Conservation (phyloP, 1,140 invertebrate species). For the Maconellicoccus hirsutus region DNA sequence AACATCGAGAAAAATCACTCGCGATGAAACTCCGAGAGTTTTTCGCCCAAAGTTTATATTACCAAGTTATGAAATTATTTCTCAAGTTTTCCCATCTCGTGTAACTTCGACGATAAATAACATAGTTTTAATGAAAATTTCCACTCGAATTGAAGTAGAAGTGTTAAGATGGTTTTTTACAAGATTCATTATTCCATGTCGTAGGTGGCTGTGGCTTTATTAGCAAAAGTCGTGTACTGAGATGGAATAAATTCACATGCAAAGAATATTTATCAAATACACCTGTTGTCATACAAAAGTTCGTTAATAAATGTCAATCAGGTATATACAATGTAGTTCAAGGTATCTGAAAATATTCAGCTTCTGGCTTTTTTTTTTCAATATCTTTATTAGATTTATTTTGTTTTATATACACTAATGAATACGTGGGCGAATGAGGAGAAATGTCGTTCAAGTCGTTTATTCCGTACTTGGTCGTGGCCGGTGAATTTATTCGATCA, state of each 20-base stretch:
- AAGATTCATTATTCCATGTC: too few species aligned
- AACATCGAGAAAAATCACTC: too few species aligned
- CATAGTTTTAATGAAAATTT: neutral
- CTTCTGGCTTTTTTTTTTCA: neutral
- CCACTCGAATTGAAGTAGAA: neutral
- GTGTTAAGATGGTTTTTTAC: too few species aligned
- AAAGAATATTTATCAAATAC: too few species aligned
- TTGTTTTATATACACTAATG: constrained; percentile 5
- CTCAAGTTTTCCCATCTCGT: neutral
- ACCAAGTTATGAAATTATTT: too few species aligned
- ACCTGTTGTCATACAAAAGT: neutral
- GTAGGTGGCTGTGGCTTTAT: too few species aligned
- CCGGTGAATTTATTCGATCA: too few species aligned
- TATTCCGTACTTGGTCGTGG: too few species aligned
- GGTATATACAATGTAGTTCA: neutral
- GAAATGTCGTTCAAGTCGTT: neutral
- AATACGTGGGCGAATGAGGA: neutral
- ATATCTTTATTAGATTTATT: neutral
- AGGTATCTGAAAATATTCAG: neutral
- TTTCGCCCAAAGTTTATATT: too few species aligned
- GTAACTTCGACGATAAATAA: neutral
- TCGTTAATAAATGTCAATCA: neutral
- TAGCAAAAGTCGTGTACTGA: too few species aligned
- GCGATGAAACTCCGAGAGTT: too few species aligned
- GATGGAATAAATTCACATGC: too few species aligned